These are phyloP conservation scores for Micrasema longulum DNA, from an alignment of 1,140 invertebrate genomes.

Conservation along the genomic window DNA sequence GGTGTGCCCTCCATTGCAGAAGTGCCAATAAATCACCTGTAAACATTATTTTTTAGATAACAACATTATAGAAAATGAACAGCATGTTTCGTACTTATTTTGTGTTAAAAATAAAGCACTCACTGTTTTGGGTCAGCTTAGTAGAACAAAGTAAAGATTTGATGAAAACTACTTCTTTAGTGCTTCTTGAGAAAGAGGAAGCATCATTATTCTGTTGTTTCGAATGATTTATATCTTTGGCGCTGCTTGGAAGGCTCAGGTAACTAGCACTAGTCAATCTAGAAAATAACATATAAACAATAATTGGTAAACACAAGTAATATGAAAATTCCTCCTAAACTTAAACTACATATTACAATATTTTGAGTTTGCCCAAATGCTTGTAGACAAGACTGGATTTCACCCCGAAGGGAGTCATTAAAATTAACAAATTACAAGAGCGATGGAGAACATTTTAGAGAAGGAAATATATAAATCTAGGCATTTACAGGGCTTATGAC, in stretches of 20 bases:
- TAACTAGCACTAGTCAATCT: conserved; percentile 82
- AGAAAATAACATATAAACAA: conserved; percentile 29
- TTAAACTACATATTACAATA: too few relatives aligned
- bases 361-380: too few relatives aligned
- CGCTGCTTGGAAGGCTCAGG: conserved; percentile 77
- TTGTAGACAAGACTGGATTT: too few relatives aligned
- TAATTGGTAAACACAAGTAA: too few relatives aligned
- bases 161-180: conserved; percentile 87
- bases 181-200: conserved; percentile 80
- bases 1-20: conserved; percentile 90
- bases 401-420: too few relatives aligned
- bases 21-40: conserved; percentile 88
- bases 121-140: conserved; percentile 94
- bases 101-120: conserved; percentile 47
- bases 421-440: too few relatives aligned
- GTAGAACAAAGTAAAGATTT: conserved; percentile 91
- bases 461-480: too few relatives aligned
- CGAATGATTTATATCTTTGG: conserved; percentile 76
- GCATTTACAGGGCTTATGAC: too few relatives aligned
- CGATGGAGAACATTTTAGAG: too few relatives aligned
- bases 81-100: too few relatives aligned
- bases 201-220: conserved; percentile 74
- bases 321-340: too few relatives aligned
- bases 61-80: neutral
- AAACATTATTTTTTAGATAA: conserved; percentile 55